These are phyloP conservation scores for Sinocyclocheilus anshuiensis DNA, from an alignment of 2,113 vertebrate genomes.

Conservation along the genomic window DNA sequence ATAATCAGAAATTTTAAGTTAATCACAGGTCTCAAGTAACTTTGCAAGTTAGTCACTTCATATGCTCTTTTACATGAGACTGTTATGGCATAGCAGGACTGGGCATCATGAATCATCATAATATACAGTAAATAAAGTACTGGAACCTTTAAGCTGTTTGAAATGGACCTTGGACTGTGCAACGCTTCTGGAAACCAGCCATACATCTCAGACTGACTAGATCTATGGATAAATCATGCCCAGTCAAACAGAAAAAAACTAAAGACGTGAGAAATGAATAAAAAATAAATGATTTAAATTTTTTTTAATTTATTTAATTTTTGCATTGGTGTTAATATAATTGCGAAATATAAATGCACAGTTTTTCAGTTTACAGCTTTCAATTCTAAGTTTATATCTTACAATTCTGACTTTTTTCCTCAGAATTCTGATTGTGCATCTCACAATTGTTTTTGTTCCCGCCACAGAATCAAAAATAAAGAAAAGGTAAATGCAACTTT, in stretches of 20 bases:
- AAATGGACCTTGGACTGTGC: background rate
- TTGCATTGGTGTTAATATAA: no score
- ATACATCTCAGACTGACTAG: background rate
- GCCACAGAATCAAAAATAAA: no score
- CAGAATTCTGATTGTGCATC: no score
- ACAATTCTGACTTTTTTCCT: no score
- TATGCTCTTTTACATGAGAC: background rate
- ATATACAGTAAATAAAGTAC: background rate
- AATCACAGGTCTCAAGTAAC: background rate
- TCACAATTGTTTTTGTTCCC: no score
- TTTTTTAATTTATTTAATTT: no score
- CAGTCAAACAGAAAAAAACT: background rate
- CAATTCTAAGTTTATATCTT: no score
- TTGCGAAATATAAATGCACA: no score
- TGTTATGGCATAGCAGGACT: background rate
- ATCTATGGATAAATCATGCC: background rate
- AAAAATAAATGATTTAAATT: no score
- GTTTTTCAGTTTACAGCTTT: no score
- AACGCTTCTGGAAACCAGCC: background rate
- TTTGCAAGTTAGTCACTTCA: slow-evolving; percentile 5
- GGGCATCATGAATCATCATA: slow-evolving; percentile 7
- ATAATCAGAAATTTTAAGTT: background rate
- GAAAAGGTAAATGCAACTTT: no score
- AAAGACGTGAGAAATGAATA: background rate
- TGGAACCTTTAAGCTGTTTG: background rate